Evolutionary conservation across 2,797 vertebrate species (phyloP).

Genomic region (Melanogrammus aeglefinus): DNA sequence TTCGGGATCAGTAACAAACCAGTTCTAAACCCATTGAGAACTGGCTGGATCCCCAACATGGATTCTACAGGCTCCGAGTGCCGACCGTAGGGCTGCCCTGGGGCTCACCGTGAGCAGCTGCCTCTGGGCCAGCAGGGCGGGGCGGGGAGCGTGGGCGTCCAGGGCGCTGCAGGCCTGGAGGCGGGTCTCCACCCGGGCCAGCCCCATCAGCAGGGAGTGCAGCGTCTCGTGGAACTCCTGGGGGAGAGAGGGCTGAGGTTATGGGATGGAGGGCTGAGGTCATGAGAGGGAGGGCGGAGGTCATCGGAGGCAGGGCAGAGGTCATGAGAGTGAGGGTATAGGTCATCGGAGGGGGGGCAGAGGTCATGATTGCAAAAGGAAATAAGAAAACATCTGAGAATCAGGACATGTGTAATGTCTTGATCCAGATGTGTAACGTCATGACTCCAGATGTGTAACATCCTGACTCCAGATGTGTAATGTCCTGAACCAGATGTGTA

Average conservation of each 20-base stretch:
- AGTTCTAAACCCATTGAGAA: not conserved
- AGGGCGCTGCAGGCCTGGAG: conserved; percentile 58
- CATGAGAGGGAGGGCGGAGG: not conserved
- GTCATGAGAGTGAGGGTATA: not conserved
- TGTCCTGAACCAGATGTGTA: not conserved
- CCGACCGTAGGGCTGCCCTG: not conserved
- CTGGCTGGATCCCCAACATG: too few species aligned
- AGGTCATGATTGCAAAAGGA: not conserved
- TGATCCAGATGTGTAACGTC: too few species aligned
- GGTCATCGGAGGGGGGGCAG: not conserved
- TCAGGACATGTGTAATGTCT: too few species aligned
- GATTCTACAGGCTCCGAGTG: too few species aligned
- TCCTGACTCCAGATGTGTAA: too few species aligned
- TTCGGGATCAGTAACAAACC: not conserved
- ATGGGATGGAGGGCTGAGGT: too few species aligned
- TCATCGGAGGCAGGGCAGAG: not conserved
- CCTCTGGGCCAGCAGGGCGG: conserved; percentile 60
- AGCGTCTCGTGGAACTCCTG: conserved; percentile 88
- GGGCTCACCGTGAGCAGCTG: conserved; percentile 75
- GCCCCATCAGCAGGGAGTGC: conserved; percentile 82
- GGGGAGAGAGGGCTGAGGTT: not conserved
- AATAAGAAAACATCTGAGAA: not conserved
- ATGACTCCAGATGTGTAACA: too few species aligned
- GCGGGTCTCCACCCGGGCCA: conserved; percentile 76
- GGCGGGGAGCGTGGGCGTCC: conserved; percentile 48